Base-by-base conservation (phyloP, 2,113 vertebrate genomes). In the Pollimyrus isidori region DNA sequence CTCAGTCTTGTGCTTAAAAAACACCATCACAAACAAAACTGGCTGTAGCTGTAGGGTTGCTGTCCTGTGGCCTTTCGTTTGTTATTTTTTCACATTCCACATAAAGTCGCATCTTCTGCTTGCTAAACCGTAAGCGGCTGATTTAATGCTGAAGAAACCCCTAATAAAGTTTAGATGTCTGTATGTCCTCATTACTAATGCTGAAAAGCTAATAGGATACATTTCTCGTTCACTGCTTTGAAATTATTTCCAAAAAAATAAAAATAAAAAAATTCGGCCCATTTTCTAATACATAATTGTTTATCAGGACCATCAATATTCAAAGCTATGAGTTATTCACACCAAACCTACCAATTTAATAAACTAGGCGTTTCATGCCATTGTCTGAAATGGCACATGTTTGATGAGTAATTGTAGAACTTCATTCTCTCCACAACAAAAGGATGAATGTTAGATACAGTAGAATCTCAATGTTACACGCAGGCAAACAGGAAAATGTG, bases 1-100 rank as follows among this genome's bases (percentile, higher is more conserved):
- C 87, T 42, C 58, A 89, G 85, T 90, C 88, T 90, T 23, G 86
- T 87, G 50, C 48, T 15, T 10, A 48, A 84, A 48, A 76, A 76
- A 17, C 65, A 76, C 69, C 69, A 39, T 76, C 30, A 76, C 69
- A 76, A 35, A 76, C 30, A 35, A 15, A 39, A 35, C 69, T 76
- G 69, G 4, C 15, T 76, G 26, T 76, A 76, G 69, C 69, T 76
- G 69, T 17, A 39, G 5, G 30, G 13, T 39, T 39, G 69, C 35
- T 76, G 30, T 39, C 69, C 69, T 17, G 35, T 76, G 69, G 9
- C 69, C 69, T 39, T 39, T 65, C 7, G 58, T n/a, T n/a, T 65
- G 2, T 26, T 65, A 39, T 35, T 80, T 80, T 39, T 35, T 65
- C 7, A 26, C n/a, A 65, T 11, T 13, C 62, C 62, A 65, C 11